Percentiles rank a stretch among this genome's conserved stretches.
Conservation (phyloP, 2,113 vertebrate species). For the Numenius arquata region DNA sequence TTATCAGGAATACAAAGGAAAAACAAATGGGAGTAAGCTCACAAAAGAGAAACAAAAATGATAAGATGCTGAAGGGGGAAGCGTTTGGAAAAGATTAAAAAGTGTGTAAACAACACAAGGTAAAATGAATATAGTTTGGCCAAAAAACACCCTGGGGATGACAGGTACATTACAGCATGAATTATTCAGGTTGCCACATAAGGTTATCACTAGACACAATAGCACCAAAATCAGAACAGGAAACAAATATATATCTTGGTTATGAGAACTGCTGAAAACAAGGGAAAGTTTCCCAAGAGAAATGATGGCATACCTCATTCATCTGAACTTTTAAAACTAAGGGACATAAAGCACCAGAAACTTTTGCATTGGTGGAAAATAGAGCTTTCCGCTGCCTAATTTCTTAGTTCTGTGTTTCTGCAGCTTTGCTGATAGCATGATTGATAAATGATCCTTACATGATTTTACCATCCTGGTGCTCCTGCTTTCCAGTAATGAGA, state of each 20-base stretch:
- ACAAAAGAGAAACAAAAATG: conserved; percentile 11
- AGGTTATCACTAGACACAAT: neutral
- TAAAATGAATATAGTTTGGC: conserved; percentile 15
- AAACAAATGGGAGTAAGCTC: conserved; percentile 17
- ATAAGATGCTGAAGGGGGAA: neutral
- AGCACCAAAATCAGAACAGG: neutral
- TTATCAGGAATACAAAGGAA: conserved; percentile 4
- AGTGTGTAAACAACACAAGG: neutral
- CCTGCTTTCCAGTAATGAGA: conserved; percentile 55
- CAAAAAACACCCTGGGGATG: neutral
- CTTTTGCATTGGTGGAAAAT: neutral
- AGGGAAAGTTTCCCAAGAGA: neutral
- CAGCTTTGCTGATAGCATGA: neutral
- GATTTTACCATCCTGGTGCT: neutral
- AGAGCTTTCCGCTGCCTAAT: neutral
- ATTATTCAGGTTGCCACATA: conserved; percentile 10
- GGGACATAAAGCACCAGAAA: neutral
- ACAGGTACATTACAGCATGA: neutral
- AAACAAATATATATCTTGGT: neutral
- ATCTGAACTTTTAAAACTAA: neutral
- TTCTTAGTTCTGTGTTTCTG: neutral
- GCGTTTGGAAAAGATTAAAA: neutral
- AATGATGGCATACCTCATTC: neutral
- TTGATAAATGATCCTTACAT: conserved; percentile 34
- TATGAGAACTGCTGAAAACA: neutral